Percentiles rank a stretch among this genome's conserved stretches.
phyloP scores from a whole-genome alignment of 2,113 vertebrate species.

The Chaetodon auriga region DNA sequence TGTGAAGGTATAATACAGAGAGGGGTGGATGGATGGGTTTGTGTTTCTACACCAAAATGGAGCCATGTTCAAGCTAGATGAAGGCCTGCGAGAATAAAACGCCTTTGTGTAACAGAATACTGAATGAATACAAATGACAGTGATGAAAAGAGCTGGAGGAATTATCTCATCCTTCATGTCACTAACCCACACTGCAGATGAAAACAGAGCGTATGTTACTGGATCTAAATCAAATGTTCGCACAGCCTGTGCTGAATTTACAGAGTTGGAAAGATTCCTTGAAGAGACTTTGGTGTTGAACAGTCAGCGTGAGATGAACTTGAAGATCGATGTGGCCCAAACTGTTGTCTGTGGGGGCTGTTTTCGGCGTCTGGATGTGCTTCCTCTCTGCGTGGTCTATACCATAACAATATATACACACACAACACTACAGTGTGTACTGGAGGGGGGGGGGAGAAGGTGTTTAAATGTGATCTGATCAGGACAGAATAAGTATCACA shows the following conservation, averaged over 20 bases:
- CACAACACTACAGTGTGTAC: not conserved
- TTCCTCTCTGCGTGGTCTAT: not conserved
- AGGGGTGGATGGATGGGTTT: constrained; percentile 4
- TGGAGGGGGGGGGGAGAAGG: too few species aligned
- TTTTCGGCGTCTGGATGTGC: not conserved
- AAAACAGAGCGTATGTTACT: not conserved
- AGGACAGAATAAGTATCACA: not conserved
- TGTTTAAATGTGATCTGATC: not conserved
- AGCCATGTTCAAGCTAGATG: constrained; percentile 36
- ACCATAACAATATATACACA: not conserved
- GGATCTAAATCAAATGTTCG: constrained; percentile 17
- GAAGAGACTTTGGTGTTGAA: not conserved
- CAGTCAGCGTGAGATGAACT: not conserved
- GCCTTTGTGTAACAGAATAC: constrained; percentile 51
- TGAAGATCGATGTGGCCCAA: not conserved
- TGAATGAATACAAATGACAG: not conserved
- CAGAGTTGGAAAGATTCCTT: constrained; percentile 11
- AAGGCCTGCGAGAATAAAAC: not conserved
- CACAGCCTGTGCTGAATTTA: constrained; percentile 3
- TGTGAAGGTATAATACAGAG: not conserved
- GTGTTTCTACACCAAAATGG: constrained; percentile 40
- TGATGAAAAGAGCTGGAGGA: constrained; percentile 13
- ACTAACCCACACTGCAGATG: not conserved
- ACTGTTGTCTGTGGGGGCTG: not conserved
- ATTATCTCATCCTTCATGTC: constrained; percentile 2